Percentiles rank a stretch among this genome's conserved stretches.
Conservation (phyloP, 2,888 invertebrate genomes). For the Cataglyphis albicans region DNA sequence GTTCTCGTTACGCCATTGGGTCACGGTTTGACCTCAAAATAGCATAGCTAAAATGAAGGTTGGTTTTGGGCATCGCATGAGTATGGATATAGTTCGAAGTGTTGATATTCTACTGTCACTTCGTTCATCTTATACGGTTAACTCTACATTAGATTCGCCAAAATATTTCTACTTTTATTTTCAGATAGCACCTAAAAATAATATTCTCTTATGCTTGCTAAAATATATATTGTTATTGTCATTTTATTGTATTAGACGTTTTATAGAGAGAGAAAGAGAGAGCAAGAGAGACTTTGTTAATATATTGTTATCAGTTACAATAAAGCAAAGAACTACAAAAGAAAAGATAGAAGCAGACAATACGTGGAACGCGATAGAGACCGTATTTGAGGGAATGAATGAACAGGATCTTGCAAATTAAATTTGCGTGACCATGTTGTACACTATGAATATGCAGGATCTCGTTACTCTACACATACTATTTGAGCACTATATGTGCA, state of each 20-base stretch:
- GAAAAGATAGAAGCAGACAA: not conserved
- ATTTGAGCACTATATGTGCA: constrained; percentile 74
- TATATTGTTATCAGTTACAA: too few species aligned
- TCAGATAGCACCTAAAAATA: constrained; percentile 2
- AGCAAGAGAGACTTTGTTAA: not conserved
- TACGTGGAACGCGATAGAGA: constrained; percentile 30
- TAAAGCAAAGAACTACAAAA: not conserved
- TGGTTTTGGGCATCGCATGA: constrained; percentile 60
- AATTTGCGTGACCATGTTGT: constrained; percentile 83
- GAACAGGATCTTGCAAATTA: constrained; percentile 78
- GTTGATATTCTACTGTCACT: constrained; percentile 75
- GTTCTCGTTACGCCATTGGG: constrained; percentile 59
- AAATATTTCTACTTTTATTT: constrained; percentile 31
- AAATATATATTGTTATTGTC: not conserved
- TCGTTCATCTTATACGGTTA: constrained; percentile 22
- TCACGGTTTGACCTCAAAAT: constrained; percentile 43
- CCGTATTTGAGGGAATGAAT: constrained; percentile 45
- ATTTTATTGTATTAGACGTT: not conserved
- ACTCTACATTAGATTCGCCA: constrained; percentile 45
- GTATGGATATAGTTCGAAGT: constrained; percentile 70
- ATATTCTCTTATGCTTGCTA: not conserved
- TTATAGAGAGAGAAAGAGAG: not conserved
- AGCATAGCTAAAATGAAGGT: constrained; percentile 41
- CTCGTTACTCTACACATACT: constrained; percentile 83
- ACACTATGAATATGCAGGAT: constrained; percentile 85